Evolutionary conservation across 2,797 vertebrate genomes (phyloP), one percentile per base, ranked within the genome.

Genomic region (Schizopygopsis pylzovi): DNA sequence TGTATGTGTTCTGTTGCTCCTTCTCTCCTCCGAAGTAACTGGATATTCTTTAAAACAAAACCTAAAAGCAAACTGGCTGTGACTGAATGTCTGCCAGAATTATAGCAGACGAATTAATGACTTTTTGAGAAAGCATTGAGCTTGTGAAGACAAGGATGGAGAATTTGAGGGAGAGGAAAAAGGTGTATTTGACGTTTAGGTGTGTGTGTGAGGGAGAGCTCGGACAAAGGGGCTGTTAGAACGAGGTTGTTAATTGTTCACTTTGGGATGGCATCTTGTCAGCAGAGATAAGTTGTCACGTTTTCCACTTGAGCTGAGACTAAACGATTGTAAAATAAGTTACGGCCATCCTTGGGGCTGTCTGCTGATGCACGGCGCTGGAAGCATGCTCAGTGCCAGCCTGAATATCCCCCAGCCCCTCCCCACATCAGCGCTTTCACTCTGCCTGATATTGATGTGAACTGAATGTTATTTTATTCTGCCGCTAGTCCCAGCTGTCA

Each of bases 281-380:
- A 98, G 96, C 96, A 95, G 96, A 98, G 97, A 98, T 98, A 97
- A 98, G 97, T 98, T 97, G 97, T 98, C 97, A 98, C 95, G 96
- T 98, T 98, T 98, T 98, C 97, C 97, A 98, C 96, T 98, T 97
- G 97, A 98, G 96, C 97, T 97, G 96, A 97, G 97, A 97, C 98
- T 98, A 98, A 98, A 98, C 96, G 97, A 97, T 97, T 97, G 97
- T 97, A 97, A 97, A 98, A 97, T 97, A 98, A 99, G 97, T 99
- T 98, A 98, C 97, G 97, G 96, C 96, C 95, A 97, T 98, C 97
- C 98, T 99, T 97, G 97, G 96, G 98, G 97, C 96, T 95, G 96
- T 96, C 95, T 96, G 96, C 94, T 92, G 94, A 83, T 81, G 95
- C 94, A 92, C 93, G 92, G 93, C 90, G 93, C 95, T 94, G 92